phyloP scores from a whole-genome alignment of 2,888 invertebrate genomes.

The Hydrotaea diabolus region DNA sequence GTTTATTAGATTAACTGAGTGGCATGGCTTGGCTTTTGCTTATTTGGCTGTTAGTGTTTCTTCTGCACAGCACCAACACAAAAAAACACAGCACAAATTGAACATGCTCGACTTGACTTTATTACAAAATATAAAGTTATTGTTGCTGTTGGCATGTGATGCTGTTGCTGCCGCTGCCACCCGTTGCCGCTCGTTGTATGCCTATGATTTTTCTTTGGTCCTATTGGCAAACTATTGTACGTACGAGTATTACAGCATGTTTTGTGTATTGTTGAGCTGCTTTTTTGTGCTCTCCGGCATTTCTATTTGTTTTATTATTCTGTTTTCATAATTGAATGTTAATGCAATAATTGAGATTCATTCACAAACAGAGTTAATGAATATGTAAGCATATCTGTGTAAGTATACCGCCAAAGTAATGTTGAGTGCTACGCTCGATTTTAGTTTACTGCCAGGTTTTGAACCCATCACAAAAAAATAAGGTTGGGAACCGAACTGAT shows the following conservation, averaged over 20 bases:
- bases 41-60: background rate
- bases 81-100: too few species aligned
- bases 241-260: background rate
- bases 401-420: too few species aligned
- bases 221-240: background rate
- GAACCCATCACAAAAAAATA: too few species aligned
- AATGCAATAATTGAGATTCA: background rate
- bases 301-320: background rate
- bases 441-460: too few species aligned
- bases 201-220: background rate
- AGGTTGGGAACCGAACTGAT: too few species aligned
- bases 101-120: background rate
- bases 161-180: background rate
- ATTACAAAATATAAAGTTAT: background rate
- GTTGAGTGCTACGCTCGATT: too few species aligned
- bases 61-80: background rate
- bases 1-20: conserved; percentile 58
- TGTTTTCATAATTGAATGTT: background rate
- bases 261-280: background rate
- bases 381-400: too few species aligned
- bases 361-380: background rate
- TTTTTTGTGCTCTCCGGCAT: background rate
- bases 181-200: background rate
- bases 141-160: background rate
- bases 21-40: background rate